Evolutionary conservation across 2,888 invertebrate genomes (phyloP), one percentile per base, ranked within the genome.

Genomic region (Protophormia terraenovae): DNA sequence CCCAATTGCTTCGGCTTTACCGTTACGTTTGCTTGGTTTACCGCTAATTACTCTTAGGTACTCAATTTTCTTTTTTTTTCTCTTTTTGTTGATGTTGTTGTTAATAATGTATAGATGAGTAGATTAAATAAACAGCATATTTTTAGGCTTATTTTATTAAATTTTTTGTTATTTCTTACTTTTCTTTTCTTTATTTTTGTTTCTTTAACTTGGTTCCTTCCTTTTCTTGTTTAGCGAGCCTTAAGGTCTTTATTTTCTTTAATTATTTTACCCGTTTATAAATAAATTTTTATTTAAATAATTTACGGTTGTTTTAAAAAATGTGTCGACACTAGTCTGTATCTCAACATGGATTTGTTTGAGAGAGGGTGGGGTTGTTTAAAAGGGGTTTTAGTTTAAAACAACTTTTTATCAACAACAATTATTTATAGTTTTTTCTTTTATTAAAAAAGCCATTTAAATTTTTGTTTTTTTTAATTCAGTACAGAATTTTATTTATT

Each of bases 281-380:
- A 19, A 24, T 24, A 22, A 60, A 73, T 55, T 35, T 78, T 69
- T 38, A 84, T 80, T 81, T 75, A 89, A 89, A 89, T 91, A 93
- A 94, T 95, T 96, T 97, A 97, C 95, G 97, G 97, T 93, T 97
- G 97, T 94, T 97, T 97, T 93, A 97, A 94, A 93, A 97, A 97
- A 94, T 97, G 97, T 93, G 97, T 97, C 93, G 97, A 97, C 89
- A 97, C 97, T 92, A 97, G 95, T 94, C 97, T 96, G 96, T 97
- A 96, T 94, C 96, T 97, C 95, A 97, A 97, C 97, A 97, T 97
- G 90, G 92, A 92, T 90, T 91, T 91, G 88, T 88, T 87, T 89
- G 87, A 64, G 67, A 66, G 62, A 66, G 71, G 67, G 50, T 53
- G 69, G 69, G 24, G 45, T 80, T 32, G 14, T 58, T 41, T 73